Conservation (phyloP, 2,113 vertebrate genomes). For the Calypte anna region DNA sequence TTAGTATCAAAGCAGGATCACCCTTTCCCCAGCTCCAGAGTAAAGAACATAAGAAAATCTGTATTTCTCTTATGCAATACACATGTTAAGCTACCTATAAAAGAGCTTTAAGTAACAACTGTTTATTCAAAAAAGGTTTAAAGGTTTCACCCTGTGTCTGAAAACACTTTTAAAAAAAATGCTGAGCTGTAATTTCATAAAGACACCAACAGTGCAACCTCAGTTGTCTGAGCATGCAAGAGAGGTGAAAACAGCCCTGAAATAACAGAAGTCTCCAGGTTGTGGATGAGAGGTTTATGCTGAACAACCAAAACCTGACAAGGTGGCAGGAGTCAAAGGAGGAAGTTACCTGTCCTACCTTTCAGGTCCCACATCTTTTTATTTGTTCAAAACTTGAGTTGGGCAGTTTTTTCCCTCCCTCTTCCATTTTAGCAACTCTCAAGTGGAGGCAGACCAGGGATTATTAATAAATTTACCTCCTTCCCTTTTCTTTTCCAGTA, state of each 20-base stretch:
- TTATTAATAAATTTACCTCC: background rate
- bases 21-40: background rate
- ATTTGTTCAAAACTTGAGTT: background rate
- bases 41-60: background rate
- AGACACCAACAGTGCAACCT: background rate
- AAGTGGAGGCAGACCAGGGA: background rate
- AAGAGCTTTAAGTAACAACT: background rate
- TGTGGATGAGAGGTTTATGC: background rate
- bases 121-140: background rate
- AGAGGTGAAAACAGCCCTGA: background rate
- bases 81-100: background rate
- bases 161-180: background rate
- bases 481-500: background rate
- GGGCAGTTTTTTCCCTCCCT: background rate
- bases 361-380: background rate
- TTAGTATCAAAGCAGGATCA: background rate
- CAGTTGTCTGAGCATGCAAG: background rate
- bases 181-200: background rate
- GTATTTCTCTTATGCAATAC: background rate
- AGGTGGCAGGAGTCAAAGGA: background rate
- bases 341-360: background rate
- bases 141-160: background rate
- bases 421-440: background rate
- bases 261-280: background rate
- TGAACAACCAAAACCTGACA: background rate